Base-by-base conservation (phyloP, 64 coral and sea anemone species). In the Actinia equina region DNA sequence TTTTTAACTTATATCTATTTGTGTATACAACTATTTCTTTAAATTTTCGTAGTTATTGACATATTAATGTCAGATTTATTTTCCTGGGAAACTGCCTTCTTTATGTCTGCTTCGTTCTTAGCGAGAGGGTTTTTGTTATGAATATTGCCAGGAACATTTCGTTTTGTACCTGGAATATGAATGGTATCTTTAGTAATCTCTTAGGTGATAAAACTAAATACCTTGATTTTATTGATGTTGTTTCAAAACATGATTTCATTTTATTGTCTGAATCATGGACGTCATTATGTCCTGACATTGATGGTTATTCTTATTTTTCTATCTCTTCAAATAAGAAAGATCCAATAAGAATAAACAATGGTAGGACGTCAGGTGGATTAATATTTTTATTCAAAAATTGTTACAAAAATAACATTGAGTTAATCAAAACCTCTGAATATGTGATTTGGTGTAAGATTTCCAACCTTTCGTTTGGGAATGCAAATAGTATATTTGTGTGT, bases 351-450 rank as follows among this genome's bases (percentile, higher is more conserved):
- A 63, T 63, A 19, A 63, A 63, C 60, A 63, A 63, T 63, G 60
- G 60, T 17, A 63, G 60, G 4, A 63, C 15, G 60, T 63, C 60
- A 63, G 60, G 60, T 63, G 60, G 60, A 63, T 63, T 63, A 63
- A 63, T 63, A 63, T 63, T 63, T 63, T 63, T 63, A 63, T 63
- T 63, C 60, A 63, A 63, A 63, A 63, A 63, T 63, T 63, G 60
- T 63, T 63, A 63, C 60, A 63, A 63, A 63, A n/a, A 63, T 63
- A 19, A 63, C 60, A 63, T 63, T 63, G 60, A 63, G 23, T 71
- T 71, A 71, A 71, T 71, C 65, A 37, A 71, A 71, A 71, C 65
- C 7, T 71, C 60, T 63, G 60, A 63, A 17, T 63, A 63, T 63
- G 17, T 63, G 60, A 63, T 63, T 63, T 63, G 60, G 60, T 71